A percentile compares a stretch with the other conserved stretches of the same genome.
These are phyloP conservation scores for Pantala flavescens DNA, from an alignment of 1,140 invertebrate species.

Conservation along the genomic window DNA sequence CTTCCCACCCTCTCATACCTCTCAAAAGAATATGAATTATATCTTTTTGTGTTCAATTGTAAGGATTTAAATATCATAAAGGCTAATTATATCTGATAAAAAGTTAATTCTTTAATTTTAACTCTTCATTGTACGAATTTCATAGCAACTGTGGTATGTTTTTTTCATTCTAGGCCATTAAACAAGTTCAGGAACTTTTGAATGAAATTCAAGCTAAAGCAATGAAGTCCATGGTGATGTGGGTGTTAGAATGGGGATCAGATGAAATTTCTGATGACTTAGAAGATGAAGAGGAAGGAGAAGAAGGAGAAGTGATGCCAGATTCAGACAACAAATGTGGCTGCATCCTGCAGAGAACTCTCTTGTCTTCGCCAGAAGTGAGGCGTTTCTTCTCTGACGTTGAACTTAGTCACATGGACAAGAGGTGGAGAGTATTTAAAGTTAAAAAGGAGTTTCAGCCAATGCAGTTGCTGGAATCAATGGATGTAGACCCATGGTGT, in stretches of 20 bases:
- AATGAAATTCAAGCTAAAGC: not conserved
- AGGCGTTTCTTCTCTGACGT: not conserved
- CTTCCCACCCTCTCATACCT: no score
- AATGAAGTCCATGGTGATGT: not conserved
- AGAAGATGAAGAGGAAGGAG: not conserved
- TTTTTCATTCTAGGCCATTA: no score
- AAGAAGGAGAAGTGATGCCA: not conserved
- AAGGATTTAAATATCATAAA: no score
- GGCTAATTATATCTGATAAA: no score
- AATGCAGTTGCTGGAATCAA: not conserved
- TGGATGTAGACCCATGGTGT: not conserved
- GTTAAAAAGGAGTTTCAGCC: not conserved
- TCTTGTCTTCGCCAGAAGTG: not conserved
- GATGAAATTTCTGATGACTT: not conserved
- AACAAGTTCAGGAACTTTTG: no score
- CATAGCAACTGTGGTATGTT: no score
- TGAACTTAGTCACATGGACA: not conserved
- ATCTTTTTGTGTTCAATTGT: no score
- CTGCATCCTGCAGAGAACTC: not conserved
- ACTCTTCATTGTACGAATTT: no score
- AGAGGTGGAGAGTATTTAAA: not conserved
- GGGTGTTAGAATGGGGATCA: not conserved
- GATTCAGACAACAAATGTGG: not conserved
- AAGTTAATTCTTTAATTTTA: no score
- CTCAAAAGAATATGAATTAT: no score